Conservation (phyloP, 2,888 invertebrate species). For the Opisthograptis luteolata region DNA sequence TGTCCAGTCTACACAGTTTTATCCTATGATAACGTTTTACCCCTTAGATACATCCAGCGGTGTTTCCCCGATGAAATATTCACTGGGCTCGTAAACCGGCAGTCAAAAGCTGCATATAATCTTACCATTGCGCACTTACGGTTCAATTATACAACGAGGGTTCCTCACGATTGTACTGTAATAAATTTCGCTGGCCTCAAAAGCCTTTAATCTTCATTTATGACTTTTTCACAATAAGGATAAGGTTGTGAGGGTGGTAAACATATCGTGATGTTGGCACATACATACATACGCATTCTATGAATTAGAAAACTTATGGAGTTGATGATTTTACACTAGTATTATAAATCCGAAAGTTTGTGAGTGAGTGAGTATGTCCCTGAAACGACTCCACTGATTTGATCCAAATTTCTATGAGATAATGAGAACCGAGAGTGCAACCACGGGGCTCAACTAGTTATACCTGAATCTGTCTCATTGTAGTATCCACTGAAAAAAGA, state of each 20-base stretch:
- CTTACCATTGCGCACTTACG: constrained; percentile 27
- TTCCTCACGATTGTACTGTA: constrained; percentile 41
- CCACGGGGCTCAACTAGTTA: too few relatives aligned
- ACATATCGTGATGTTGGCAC: too few relatives aligned
- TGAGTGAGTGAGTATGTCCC: too few relatives aligned
- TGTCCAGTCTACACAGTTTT: constrained; percentile 4
- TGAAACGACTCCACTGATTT: too few relatives aligned
- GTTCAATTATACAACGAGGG: constrained; percentile 39
- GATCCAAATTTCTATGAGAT: too few relatives aligned
- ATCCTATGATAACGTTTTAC: constrained; percentile 2
- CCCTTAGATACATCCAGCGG: constrained; percentile 8
- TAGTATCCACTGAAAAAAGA: too few relatives aligned
- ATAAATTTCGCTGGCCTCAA: constrained; percentile 37
- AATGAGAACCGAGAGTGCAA: too few relatives aligned
- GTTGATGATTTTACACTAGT: too few relatives aligned
- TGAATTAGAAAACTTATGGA: too few relatives aligned
- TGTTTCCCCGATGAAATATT: constrained; percentile 22
- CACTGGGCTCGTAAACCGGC: constrained; percentile 22
- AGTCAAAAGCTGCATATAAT: constrained; percentile 27
- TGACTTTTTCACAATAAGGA: constrained; percentile 18
- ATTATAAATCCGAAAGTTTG: too few relatives aligned
- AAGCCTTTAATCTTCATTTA: constrained; percentile 31
- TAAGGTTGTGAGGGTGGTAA: neutral
- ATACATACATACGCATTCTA: neutral
- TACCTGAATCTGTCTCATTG: too few relatives aligned